Base-by-base conservation (phyloP, 2,797 vertebrate genomes). In the Tangara arthus region DNA sequence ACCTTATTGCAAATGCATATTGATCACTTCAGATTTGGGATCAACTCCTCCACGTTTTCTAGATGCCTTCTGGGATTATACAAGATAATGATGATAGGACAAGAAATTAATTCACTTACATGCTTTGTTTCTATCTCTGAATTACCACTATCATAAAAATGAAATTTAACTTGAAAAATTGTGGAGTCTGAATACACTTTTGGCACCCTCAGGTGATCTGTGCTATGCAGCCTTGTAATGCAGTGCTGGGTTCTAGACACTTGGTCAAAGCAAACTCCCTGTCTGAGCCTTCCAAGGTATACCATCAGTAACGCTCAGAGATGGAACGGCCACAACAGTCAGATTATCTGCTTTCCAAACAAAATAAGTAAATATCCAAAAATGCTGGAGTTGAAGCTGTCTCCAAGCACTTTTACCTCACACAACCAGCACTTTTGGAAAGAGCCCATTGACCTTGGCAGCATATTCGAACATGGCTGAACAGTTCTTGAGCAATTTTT, bases 311-410 rank as follows among this genome's bases (percentile, higher is more conserved):
- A 71, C 42, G 6, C 50, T 76, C 59, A 63, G 65, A 83, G 34
- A 49, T 8, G 23, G 20, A 32, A 37, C n/a, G 70, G 70, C 59
- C 77, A 82, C 79, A 94, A 65, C 21, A 4, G 0, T 63, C 11
- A 2, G 77, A 78, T 95, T 87, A 87, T 66, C 63, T 76, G 28
- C 11, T 91, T 23, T 93, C 65, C 82, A 90, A 91, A 88, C 26
- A 86, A 96, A 96, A 75, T 42, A 91, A 93, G n/a, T 18, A 90
- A 96, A 94, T 87, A 89, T 71, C 81, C 57, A 93, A 91, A 95
- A 94, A 89, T 42, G 19, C 41, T 84, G 37, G 35, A 80, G n/a
- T 30, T 91, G 66, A 90, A 76, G 11, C 37, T 92, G 63, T 86
- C 73, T 92, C 66, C 63, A 49, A 88, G 82, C 70, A 53, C 66